Conservation (phyloP, 2,888 invertebrate genomes). For the Itoplectis maculator region DNA sequence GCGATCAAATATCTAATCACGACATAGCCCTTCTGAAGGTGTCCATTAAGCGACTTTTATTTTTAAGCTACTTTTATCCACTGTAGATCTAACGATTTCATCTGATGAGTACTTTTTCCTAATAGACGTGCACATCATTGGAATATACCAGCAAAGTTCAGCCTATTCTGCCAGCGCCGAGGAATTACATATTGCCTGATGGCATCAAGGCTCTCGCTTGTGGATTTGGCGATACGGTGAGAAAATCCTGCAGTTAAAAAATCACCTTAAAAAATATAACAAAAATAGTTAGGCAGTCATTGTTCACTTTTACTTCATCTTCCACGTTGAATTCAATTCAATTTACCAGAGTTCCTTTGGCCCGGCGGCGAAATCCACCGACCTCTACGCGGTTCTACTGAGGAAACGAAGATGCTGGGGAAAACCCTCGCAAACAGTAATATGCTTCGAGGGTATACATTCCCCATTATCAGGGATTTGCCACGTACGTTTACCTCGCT, state of each 20-base stretch:
- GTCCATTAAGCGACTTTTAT: too few relatives aligned
- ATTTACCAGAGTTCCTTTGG: not conserved
- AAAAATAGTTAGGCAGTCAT: not conserved
- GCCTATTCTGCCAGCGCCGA: not conserved
- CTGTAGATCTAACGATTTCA: not conserved
- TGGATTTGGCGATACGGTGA: constrained; percentile 24
- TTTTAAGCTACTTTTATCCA: too few relatives aligned
- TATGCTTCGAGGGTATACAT: constrained; percentile 24
- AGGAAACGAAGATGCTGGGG: constrained; percentile 14
- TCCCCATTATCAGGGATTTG: constrained; percentile 15
- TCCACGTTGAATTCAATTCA: not conserved
- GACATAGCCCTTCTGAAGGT: constrained; percentile 37
- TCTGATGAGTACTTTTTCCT: not conserved
- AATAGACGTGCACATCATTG: not conserved
- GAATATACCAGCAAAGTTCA: constrained; percentile 5
- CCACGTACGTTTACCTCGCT: constrained; percentile 5
- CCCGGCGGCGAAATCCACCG: not conserved
- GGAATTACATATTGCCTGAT: not conserved
- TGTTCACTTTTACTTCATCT: not conserved
- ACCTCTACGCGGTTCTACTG: constrained; percentile 26
- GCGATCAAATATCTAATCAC: not conserved
- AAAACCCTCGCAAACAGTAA: not conserved
- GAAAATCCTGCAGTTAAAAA: not conserved
- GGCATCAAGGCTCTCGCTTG: constrained; percentile 19
- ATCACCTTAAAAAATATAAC: not conserved